Base-by-base conservation (phyloP, 2,113 vertebrate genomes). In the Phylloscopus trochilus region DNA sequence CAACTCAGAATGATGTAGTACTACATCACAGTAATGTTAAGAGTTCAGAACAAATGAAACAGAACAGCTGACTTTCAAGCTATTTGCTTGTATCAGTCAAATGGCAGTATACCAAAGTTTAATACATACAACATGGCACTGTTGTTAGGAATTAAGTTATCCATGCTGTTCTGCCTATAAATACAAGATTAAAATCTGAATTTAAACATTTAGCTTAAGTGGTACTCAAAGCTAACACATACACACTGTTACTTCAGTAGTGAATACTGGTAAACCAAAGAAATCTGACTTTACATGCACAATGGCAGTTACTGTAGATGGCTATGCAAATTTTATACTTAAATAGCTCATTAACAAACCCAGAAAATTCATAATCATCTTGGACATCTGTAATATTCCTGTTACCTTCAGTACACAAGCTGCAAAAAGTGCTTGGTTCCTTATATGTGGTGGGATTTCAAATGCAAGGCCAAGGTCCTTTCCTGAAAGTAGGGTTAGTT, bases 361-460 rank as follows among this genome's bases (percentile, higher is more conserved):
- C 18, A 81, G 13, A 82, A 64, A 41, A 83, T 46, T 37, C n/a
- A 52, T 37, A 30, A 49, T 5, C 0, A 67, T 52, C 30, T 77
- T 58, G 17, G 27, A 68, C 9, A 56, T 83, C 9, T 77, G 33
- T 13, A 44, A 82, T 41, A 81, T 21, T 63, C 8, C 6, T 33
- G 1, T 97, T 98, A 99, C 99, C 99, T 99, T 99, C 46, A 99
- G 98, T 44, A 99, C 99, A 97, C 99, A 99, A 51, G 99, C 98
- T 84, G 99, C 98, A 97, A 98, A 99, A 90, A 99, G 98, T 1
- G 99, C 97, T 95, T 99, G 99, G 94, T 97, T 99, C 94, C 97
- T 99, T 80, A 99, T 43, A 73, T 99, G 98, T 6, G 98, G 84
- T 49, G 99, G 98, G 76, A 99, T 98, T 78, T 99, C 99, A 97